Conservation (phyloP, 2,113 vertebrate species). For the Alexandromys fortis region DNA sequence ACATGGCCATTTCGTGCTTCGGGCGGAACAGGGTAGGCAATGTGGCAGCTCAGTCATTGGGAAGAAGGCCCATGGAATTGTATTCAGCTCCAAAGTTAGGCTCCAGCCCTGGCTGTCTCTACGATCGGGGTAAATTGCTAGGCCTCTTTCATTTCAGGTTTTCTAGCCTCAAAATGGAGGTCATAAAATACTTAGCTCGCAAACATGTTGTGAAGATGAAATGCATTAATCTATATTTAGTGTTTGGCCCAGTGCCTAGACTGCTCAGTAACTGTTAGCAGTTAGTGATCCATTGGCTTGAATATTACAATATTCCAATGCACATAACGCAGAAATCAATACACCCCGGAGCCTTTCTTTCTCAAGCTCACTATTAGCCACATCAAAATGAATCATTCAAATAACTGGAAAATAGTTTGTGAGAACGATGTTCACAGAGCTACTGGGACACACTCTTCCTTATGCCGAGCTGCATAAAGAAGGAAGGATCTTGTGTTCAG, state of each 20-base stretch:
- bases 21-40: neutral
- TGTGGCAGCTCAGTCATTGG: rapidly evolving
- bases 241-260: neutral
- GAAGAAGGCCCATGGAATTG: neutral
- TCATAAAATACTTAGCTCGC: neutral
- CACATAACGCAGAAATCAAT: neutral
- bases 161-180: neutral
- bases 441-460: neutral
- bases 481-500: neutral
- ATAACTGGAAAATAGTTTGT: neutral
- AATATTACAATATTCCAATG: neutral
- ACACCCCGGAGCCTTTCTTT: neutral
- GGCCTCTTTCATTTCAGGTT: neutral
- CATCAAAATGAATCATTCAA: neutral
- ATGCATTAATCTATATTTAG: neutral
- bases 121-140: neutral
- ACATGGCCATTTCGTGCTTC: neutral
- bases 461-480: neutral
- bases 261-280: neutral
- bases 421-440: neutral
- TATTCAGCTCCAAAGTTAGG: neutral
- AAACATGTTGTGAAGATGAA: neutral
- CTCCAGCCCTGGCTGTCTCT: rapidly evolving
- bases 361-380: neutral
- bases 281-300: neutral